phyloP scores from a whole-genome alignment of 1,140 invertebrate genomes.

The Eueides isabella region DNA sequence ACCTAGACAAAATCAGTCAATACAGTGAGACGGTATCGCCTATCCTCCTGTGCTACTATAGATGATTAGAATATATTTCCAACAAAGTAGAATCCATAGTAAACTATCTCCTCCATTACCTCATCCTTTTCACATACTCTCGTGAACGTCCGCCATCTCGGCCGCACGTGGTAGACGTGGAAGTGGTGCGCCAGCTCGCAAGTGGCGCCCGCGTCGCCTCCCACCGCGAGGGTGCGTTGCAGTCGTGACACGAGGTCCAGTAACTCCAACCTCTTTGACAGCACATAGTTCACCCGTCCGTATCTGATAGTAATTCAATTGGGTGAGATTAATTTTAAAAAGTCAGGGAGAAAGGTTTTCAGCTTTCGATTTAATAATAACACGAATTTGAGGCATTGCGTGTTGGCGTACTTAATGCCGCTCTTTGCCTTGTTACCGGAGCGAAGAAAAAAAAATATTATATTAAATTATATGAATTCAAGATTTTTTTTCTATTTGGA shows the following conservation, averaged over 20 bases:
- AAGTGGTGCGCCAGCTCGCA: slow-evolving; percentile 99
- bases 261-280: slow-evolving; percentile 95
- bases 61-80: too few species aligned
- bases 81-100: too few species aligned
- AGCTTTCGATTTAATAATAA: too few species aligned
- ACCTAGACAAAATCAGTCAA: too few species aligned
- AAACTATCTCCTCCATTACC: background rate
- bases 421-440: too few species aligned
- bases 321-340: background rate
- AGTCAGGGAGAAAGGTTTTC: background rate
- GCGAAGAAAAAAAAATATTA: too few species aligned
- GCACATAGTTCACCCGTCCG: slow-evolving; percentile 98
- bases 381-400: too few species aligned
- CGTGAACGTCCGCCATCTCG: slow-evolving; percentile 95
- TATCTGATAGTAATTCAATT: slow-evolving; percentile 85
- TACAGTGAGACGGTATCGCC: too few species aligned
- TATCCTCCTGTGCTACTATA: too few species aligned
- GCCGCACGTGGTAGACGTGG: slow-evolving; percentile 91
- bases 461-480: too few species aligned
- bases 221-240: slow-evolving; percentile 92
- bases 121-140: background rate
- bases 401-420: too few species aligned
- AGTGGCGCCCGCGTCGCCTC: slow-evolving; percentile 95
- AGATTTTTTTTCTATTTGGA: too few species aligned
- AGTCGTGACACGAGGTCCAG: slow-evolving; percentile 95